Evolutionary conservation across 2,113 vertebrate species (phyloP).

Genomic region (Sinocyclocheilus maitianheensis): DNA sequence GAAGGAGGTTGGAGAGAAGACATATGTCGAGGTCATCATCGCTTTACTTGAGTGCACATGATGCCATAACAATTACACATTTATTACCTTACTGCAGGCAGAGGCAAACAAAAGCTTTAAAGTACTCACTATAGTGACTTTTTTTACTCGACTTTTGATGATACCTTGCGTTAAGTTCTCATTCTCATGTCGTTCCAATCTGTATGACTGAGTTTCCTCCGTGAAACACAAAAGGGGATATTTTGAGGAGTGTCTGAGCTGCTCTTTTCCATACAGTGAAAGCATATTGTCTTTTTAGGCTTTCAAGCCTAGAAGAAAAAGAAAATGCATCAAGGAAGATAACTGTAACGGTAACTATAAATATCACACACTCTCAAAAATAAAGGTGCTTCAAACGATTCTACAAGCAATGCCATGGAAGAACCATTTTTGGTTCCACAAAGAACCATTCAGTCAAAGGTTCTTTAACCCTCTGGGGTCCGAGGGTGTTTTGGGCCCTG

Average conservation of each 20-base stretch:
- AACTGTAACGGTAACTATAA: not conserved
- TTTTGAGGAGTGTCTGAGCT: not conserved
- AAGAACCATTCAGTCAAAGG: too few species aligned
- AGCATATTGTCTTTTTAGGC: not conserved
- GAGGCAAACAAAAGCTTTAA: constrained; percentile 16
- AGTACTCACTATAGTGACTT: not conserved
- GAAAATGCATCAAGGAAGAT: not conserved
- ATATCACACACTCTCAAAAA: not conserved
- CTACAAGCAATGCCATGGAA: too few species aligned
- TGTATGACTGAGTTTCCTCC: not conserved
- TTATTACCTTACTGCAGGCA: not conserved
- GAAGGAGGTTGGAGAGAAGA: constrained; percentile 24
- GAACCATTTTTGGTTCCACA: too few species aligned
- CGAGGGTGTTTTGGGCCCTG: too few species aligned
- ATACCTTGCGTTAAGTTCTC: not conserved
- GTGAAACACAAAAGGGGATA: not conserved
- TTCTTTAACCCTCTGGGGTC: too few species aligned
- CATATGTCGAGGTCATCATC: constrained; percentile 18
- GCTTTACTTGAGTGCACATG: constrained; percentile 29
- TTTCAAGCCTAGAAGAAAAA: not conserved
- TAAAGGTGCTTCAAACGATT: too few species aligned
- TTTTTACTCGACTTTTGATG: not conserved
- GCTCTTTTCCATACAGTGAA: not conserved
- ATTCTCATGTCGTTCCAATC: not conserved
- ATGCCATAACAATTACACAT: constrained; percentile 44